Evolutionary conservation across 1,140 invertebrate species (phyloP).

Genomic region (Homalodisca vitripennis): DNA sequence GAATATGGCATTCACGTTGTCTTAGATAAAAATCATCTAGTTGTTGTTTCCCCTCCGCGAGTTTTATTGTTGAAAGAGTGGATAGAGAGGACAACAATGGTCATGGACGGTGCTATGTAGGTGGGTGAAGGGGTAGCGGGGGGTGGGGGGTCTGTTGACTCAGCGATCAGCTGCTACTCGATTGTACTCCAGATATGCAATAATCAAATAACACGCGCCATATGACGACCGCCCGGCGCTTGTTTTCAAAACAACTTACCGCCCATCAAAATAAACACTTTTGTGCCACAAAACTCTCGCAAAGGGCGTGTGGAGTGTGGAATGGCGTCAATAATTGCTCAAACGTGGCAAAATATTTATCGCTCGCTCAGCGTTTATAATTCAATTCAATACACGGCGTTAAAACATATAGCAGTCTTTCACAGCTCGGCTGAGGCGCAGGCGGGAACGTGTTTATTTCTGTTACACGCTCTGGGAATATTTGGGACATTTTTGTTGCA

Average conservation of each 20-base stretch:
- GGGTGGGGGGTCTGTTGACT: background rate
- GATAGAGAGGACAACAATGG: no score
- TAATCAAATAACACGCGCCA: slow-evolving; percentile 25
- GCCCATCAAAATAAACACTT: slow-evolving; percentile 25
- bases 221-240: slow-evolving; percentile 1
- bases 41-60: no score
- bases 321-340: slow-evolving; percentile 19
- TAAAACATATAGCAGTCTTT: no score
- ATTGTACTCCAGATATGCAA: slow-evolving; percentile 21
- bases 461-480: no score
- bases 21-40: no score
- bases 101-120: no score
- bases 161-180: slow-evolving; percentile 14
- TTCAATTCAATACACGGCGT: background rate
- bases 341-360: slow-evolving; percentile 19
- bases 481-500: no score
- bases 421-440: no score
- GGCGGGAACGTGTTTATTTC: no score
- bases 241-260: slow-evolving; percentile 26
- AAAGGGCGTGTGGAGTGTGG: slow-evolving; percentile 7
- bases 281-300: slow-evolving; percentile 1
- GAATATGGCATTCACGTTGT: no score
- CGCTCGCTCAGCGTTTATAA: background rate
- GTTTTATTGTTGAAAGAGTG: no score
- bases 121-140: background rate